A percentile compares a stretch with the other conserved stretches of the same genome.
Evolutionary conservation across 1,140 invertebrate genomes (phyloP).

Genomic region (Amphibalanus amphitrite): DNA sequence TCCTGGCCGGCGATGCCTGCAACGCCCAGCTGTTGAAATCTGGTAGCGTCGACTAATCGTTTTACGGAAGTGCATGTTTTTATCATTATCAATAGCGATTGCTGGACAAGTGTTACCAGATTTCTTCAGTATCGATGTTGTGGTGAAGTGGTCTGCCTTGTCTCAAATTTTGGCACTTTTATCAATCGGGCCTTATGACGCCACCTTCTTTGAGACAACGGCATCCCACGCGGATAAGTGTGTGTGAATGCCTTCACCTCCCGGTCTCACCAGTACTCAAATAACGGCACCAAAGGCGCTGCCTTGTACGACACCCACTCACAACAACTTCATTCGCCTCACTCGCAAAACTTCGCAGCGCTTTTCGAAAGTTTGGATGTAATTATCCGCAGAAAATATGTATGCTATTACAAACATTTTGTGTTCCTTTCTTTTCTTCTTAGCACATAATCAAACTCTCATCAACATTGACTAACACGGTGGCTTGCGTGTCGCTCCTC

Average conservation of each 20-base stretch:
- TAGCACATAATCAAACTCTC: no score
- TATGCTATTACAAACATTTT: no score
- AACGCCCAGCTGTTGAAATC: neutral
- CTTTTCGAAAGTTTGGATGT: no score
- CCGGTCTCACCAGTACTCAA: neutral
- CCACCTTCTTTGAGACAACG: neutral
- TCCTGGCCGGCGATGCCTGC: neutral
- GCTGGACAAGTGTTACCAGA: neutral
- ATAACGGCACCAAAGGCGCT: neutral
- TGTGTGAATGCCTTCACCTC: neutral
- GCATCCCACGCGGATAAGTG: neutral
- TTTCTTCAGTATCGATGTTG: neutral
- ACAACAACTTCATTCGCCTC: no score
- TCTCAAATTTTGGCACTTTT: neutral
- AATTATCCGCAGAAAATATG: no score
- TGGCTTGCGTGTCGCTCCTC: no score
- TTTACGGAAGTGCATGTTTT: no score
- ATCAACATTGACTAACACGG: no score
- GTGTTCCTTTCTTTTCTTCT: no score
- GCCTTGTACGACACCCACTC: no score
- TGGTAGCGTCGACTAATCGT: no score
- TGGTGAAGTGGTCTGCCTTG: neutral
- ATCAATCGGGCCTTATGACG: neutral
- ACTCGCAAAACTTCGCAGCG: no score
- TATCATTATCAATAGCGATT: neutral